phyloP scores from a whole-genome alignment of 1,140 invertebrate genomes.

The Drosophila eugracilis region DNA sequence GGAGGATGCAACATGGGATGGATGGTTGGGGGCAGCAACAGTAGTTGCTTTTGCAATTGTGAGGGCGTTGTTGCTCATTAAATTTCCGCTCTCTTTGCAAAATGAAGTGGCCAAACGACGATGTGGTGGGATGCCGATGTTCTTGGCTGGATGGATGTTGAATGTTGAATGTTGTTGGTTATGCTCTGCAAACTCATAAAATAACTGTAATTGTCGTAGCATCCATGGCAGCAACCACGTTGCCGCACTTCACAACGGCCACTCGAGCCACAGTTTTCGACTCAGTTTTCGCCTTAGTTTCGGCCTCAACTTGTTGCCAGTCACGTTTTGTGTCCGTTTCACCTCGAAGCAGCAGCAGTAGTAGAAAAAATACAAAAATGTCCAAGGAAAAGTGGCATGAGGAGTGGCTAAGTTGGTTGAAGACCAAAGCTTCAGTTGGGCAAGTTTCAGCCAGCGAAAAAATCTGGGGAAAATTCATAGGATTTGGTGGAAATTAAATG shows the following conservation, averaged over 20 bases:
- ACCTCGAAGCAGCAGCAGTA: no score
- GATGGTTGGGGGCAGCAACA: slow-evolving; percentile 3
- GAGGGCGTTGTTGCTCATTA: slow-evolving; percentile 69
- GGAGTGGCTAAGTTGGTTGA: not conserved
- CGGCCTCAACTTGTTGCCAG: slow-evolving; percentile 46
- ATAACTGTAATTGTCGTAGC: slow-evolving; percentile 82
- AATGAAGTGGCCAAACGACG: slow-evolving; percentile 67
- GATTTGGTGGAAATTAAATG: not conserved
- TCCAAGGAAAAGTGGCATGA: not conserved
- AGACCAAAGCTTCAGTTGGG: not conserved
- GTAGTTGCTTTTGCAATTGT: not conserved
- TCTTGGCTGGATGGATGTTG: no score
- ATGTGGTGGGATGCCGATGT: slow-evolving; percentile 15
- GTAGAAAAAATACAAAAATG: not conserved
- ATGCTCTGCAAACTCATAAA: slow-evolving; percentile 81
- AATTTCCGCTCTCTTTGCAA: slow-evolving; percentile 82
- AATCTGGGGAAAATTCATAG: not conserved
- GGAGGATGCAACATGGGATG: not conserved
- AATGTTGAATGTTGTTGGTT: slow-evolving; percentile 34
- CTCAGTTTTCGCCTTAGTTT: slow-evolving; percentile 28
- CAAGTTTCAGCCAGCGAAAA: not conserved
- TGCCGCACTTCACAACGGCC: slow-evolving; percentile 67
- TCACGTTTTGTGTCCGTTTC: slow-evolving; percentile 42
- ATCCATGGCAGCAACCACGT: slow-evolving; percentile 45
- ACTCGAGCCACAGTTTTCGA: slow-evolving; percentile 40